These are phyloP conservation scores for Natrix natrix DNA, from an alignment of 2,797 vertebrate species.

Conservation along the genomic window DNA sequence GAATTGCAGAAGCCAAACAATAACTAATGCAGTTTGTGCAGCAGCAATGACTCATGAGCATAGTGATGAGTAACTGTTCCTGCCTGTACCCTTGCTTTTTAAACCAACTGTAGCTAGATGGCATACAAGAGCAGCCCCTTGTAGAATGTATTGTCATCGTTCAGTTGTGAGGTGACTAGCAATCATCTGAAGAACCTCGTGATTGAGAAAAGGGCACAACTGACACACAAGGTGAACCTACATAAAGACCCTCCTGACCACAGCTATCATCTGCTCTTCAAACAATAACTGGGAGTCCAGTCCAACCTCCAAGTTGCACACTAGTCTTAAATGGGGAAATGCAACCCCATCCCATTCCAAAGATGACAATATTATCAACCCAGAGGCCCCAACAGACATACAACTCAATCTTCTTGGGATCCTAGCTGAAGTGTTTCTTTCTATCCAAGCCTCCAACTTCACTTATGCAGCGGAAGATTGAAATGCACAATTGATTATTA, in stretches of 20 bases:
- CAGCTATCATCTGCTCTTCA: background rate
- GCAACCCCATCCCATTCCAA: background rate
- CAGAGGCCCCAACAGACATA: background rate
- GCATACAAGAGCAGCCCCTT: background rate
- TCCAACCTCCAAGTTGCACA: background rate
- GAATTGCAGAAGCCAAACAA: background rate
- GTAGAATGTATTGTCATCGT: background rate
- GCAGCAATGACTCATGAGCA: background rate
- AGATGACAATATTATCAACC: background rate
- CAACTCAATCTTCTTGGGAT: background rate
- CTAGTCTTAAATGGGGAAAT: background rate
- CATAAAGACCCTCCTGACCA: background rate
- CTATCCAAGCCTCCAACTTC: background rate
- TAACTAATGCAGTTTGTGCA: background rate
- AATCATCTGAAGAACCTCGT: background rate
- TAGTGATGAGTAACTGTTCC: background rate
- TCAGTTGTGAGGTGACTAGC: background rate
- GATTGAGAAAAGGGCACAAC: background rate
- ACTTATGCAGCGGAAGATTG: background rate
- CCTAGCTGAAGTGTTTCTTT: background rate
- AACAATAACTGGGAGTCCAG: background rate
- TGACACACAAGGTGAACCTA: background rate
- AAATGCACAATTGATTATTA: background rate
- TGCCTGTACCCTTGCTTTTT: background rate
- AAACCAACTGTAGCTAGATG: background rate